A percentile compares a stretch with the other conserved stretches of the same genome.
Conservation (phyloP, 1,140 invertebrate genomes). For the Drosophila lowei region DNA sequence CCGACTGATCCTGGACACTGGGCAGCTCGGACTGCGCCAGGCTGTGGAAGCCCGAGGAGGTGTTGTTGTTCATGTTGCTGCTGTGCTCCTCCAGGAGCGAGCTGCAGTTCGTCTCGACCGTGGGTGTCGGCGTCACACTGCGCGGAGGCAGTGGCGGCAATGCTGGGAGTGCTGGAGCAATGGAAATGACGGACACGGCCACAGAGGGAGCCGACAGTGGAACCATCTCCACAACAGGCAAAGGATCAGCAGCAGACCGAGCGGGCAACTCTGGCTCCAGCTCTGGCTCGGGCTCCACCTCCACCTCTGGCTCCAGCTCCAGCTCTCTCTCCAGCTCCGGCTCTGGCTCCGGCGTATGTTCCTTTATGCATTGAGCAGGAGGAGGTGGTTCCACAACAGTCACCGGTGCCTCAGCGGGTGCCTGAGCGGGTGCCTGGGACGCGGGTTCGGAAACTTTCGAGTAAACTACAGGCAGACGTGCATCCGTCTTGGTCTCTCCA, state of each 20-base stretch:
- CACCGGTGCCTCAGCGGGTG: not conserved
- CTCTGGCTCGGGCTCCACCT: not conserved
- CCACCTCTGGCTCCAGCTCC: not conserved
- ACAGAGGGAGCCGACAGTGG: slow-evolving; percentile 27
- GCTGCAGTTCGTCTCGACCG: slow-evolving; percentile 47
- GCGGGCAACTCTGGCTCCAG: not conserved
- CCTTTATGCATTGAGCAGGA: not conserved
- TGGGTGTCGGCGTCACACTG: slow-evolving; percentile 48
- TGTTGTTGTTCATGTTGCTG: slow-evolving; percentile 78
- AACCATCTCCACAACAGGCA: too few relatives aligned
- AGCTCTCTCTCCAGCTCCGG: not conserved
- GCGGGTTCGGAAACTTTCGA: not conserved
- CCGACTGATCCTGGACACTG: not conserved
- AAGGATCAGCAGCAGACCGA: not conserved
- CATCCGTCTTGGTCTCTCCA: slow-evolving; percentile 7
- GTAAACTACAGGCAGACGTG: not conserved
- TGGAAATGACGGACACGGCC: slow-evolving; percentile 63
- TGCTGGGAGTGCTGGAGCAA: slow-evolving; percentile 36
- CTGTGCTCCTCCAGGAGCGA: slow-evolving; percentile 60
- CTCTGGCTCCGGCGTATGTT: not conserved
- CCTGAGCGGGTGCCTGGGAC: not conserved
- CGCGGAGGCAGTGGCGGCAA: not conserved
- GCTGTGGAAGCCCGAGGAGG: slow-evolving; percentile 76
- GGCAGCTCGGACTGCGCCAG: slow-evolving; percentile 61
- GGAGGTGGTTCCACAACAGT: too few relatives aligned